phyloP scores from a whole-genome alignment of 1,140 invertebrate genomes.

The Micrasema longulum region DNA sequence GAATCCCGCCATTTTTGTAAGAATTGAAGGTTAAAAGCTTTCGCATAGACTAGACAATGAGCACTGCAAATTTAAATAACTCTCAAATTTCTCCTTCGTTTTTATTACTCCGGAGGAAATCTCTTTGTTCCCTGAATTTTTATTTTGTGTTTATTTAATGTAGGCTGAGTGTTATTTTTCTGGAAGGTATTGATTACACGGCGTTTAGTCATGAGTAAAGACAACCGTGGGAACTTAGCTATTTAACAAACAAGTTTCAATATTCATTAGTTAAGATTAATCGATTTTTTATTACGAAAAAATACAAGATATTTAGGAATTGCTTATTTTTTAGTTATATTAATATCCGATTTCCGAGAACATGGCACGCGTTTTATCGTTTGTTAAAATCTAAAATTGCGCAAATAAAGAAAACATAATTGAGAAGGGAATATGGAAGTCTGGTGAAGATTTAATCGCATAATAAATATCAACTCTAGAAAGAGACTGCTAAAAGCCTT shows the following conservation, averaged over 20 bases:
- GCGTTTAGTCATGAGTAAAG: background rate
- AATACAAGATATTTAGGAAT: background rate
- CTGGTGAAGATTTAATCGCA: too few relatives aligned
- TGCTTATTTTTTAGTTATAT: background rate
- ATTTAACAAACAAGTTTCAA: background rate
- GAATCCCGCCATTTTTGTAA: too few relatives aligned
- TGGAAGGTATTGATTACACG: constrained; percentile 26
- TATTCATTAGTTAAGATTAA: too few relatives aligned
- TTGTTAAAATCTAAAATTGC: background rate
- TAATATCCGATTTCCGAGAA: background rate
- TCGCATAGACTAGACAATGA: constrained; percentile 9
- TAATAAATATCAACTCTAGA: too few relatives aligned
- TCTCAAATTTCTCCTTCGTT: constrained; percentile 13
- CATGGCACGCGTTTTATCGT: background rate
- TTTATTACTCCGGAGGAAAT: constrained; percentile 7
- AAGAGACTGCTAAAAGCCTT: too few relatives aligned
- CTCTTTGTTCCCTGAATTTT: constrained; percentile 14
- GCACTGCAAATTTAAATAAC: constrained; percentile 21
- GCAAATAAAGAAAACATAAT: too few relatives aligned
- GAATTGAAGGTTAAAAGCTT: too few relatives aligned
- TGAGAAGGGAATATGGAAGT: too few relatives aligned
- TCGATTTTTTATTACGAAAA: background rate
- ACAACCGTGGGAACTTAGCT: background rate
- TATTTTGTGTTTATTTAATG: constrained; percentile 21
- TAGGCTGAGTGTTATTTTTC: constrained; percentile 2